A percentile compares a stretch with the other conserved stretches of the same genome.
Evolutionary conservation across 2,888 invertebrate genomes (phyloP).

Genomic region (Plusia festucae): DNA sequence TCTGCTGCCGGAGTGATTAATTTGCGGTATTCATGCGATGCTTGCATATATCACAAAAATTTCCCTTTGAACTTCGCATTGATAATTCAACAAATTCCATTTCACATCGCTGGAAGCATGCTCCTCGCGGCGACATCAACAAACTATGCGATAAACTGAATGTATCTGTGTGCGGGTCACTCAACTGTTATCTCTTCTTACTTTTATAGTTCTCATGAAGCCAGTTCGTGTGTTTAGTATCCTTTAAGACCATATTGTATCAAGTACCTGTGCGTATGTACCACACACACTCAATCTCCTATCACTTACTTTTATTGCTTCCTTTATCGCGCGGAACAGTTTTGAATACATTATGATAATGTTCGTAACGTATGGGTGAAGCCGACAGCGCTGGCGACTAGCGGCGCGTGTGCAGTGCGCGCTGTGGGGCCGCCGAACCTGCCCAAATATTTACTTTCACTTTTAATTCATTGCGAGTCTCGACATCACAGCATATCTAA

Average conservation of each 20-base stretch:
- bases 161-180: background rate
- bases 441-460: constrained; percentile 43
- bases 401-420: background rate
- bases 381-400: background rate
- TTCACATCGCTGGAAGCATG: too few relatives aligned
- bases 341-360: constrained; percentile 11
- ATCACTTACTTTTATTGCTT: background rate
- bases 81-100: too few relatives aligned
- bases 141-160: background rate
- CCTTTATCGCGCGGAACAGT: background rate
- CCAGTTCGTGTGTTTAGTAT: too few relatives aligned
- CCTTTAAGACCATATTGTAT: too few relatives aligned
- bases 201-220: background rate
- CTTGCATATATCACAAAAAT: too few relatives aligned
- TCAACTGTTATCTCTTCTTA: background rate
- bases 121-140: background rate
- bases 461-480: constrained; percentile 34
- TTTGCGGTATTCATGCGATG: background rate
- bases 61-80: too few relatives aligned
- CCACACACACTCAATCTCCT: background rate
- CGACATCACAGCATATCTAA: constrained; percentile 22
- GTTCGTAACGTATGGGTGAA: background rate
- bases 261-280: background rate
- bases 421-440: constrained; percentile 7
- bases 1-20: background rate